Conservation (phyloP, 2,888 invertebrate species). For the Eulithis testata region DNA sequence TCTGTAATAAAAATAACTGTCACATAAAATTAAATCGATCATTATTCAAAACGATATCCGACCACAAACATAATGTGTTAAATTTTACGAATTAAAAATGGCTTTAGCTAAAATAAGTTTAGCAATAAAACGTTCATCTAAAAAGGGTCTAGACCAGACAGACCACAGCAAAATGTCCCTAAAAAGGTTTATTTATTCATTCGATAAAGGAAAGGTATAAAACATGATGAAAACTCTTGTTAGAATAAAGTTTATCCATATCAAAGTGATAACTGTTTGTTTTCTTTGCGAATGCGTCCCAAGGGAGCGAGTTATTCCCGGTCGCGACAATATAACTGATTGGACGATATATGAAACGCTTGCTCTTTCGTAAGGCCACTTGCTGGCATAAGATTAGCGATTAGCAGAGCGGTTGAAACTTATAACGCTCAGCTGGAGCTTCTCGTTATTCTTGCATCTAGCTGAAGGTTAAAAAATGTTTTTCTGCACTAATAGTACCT, state of each 20-base stretch:
- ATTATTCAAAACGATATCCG: neutral
- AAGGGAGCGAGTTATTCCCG: slow-evolving; percentile 18
- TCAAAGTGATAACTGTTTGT: slow-evolving; percentile 28
- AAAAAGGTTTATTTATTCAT: neutral
- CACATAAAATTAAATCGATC: neutral
- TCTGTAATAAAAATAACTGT: neutral
- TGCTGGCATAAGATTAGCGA: neutral
- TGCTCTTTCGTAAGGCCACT: slow-evolving; percentile 17
- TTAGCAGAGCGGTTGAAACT: slow-evolving; percentile 1
- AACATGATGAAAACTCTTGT: slow-evolving; percentile 10
- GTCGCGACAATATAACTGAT: slow-evolving; percentile 30
- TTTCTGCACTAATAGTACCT: too few relatives aligned
- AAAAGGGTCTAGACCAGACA: neutral
- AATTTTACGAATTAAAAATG: too few relatives aligned
- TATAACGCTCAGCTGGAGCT: too few relatives aligned
- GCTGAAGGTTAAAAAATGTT: too few relatives aligned
- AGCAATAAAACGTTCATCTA: too few relatives aligned
- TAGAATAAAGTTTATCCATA: slow-evolving; percentile 21
- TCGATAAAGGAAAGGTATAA: neutral
- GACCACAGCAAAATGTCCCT: neutral
- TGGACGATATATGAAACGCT: slow-evolving; percentile 32
- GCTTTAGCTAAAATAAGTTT: too few relatives aligned
- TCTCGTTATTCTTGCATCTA: too few relatives aligned
- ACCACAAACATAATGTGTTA: neutral
- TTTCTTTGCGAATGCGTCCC: slow-evolving; percentile 20